A percentile compares a stretch with the other conserved stretches of the same genome.
These are phyloP conservation scores for Chondrilla cf. caribensis DNA, from an alignment of 37 sponge, comb jelly and placozoan species.

Conservation along the genomic window DNA sequence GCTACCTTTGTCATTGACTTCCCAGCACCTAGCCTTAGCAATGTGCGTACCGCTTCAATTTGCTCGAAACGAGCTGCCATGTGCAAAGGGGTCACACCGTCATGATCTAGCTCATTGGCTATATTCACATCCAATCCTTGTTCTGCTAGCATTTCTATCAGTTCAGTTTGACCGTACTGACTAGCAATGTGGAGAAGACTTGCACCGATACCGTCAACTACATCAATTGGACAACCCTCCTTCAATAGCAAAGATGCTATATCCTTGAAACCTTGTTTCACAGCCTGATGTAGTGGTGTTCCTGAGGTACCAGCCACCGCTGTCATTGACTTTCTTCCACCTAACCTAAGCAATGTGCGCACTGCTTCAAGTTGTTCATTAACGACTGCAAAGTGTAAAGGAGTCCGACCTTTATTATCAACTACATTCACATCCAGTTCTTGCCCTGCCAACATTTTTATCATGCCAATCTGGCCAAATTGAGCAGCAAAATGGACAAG, in stretches of 20 bases:
- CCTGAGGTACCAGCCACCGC: background rate
- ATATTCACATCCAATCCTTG: background rate
- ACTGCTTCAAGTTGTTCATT: background rate
- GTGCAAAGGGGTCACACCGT: background rate
- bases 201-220: background rate
- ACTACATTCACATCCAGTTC: background rate
- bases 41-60: no score
- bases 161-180: background rate
- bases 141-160: background rate
- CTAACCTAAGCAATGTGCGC: background rate
- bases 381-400: background rate
- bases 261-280: background rate
- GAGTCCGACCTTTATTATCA: background rate
- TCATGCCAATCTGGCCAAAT: no score
- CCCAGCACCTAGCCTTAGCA: no score
- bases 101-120: background rate
- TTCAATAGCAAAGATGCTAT: background rate
- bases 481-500: no score
- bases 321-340: background rate
- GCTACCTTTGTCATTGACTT: no score
- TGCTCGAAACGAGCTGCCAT: no score
- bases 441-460: no score
- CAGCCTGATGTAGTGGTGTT: slow-evolving; percentile 14
- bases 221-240: slow-evolving; percentile 1
- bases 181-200: slow-evolving; percentile 1